These are phyloP conservation scores for Hapalemur alaotrensis DNA, from an alignment of 2,797 vertebrate species.

Conservation along the genomic window DNA sequence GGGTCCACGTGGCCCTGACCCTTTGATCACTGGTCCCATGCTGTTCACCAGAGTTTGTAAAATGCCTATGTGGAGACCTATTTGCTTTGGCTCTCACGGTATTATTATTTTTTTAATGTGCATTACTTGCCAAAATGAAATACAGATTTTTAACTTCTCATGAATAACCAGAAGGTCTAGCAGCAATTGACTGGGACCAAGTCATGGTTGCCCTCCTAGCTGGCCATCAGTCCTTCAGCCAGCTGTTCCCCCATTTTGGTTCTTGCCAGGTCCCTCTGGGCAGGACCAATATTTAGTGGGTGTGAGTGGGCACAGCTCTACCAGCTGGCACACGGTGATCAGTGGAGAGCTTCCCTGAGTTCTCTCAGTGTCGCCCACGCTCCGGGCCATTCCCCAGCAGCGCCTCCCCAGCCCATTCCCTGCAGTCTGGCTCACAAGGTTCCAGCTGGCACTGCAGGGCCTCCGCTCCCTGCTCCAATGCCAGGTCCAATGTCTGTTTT, in stretches of 20 bases:
- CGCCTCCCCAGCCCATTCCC: background rate
- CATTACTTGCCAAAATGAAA: background rate
- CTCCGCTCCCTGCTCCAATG: background rate
- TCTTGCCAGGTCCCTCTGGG: background rate
- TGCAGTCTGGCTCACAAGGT: background rate
- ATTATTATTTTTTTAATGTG: background rate
- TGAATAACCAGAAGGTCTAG: background rate
- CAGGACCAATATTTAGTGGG: background rate
- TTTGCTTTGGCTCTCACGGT: background rate
- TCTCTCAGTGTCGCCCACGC: background rate
- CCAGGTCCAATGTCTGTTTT: background rate
- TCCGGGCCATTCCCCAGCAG: background rate
- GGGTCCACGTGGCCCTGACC: background rate
- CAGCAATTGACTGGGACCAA: background rate
- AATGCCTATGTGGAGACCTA: background rate
- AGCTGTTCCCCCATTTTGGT: background rate
- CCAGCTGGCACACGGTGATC: background rate
- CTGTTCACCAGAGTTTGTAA: background rate
- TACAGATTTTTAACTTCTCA: background rate
- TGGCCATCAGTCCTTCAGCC: background rate
- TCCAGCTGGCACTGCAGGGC: background rate
- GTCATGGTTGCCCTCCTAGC: no score
- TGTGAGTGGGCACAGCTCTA: background rate
- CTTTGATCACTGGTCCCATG: background rate
- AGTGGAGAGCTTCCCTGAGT: background rate